These are phyloP conservation scores for Aspidapion aeneum DNA, from an alignment of 2,888 invertebrate species.

Conservation along the genomic window DNA sequence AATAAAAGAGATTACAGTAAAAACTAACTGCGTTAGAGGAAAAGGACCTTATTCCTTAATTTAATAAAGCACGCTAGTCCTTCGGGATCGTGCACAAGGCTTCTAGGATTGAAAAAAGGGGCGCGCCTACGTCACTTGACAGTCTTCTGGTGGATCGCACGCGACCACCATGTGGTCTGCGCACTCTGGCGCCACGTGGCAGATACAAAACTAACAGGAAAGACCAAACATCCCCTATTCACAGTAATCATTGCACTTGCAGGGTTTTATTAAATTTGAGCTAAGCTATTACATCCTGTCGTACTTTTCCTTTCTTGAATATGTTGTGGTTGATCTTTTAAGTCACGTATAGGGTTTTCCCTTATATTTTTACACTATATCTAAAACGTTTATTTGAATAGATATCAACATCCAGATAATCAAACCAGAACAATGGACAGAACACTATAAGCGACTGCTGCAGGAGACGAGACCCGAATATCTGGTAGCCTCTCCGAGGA, in stretches of 20 bases:
- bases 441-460: no score
- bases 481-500: no score
- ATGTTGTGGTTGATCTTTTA: no score
- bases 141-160: conserved; percentile 38
- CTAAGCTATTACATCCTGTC: not conserved
- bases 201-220: conserved; percentile 18
- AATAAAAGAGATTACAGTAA: no score
- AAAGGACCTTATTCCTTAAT: not conserved
- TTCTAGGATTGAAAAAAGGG: not conserved
- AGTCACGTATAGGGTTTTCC: no score
- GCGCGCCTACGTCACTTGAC: conserved; percentile 38
- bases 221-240: conserved; percentile 13
- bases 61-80: not conserved
- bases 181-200: conserved; percentile 14
- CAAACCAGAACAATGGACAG: no score
- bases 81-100: not conserved
- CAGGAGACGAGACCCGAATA: no score
- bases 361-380: no score
- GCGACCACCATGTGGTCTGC: conserved; percentile 45
- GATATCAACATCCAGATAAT: no score
- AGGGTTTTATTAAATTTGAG: conserved; percentile 20
- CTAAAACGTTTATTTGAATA: no score
- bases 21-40: no score
- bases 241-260: conserved; percentile 14
- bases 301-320: no score